Percentiles rank a stretch among this genome's conserved stretches.
These are phyloP conservation scores for Micromys minutus DNA, from an alignment of 2,113 vertebrate genomes.

Conservation along the genomic window DNA sequence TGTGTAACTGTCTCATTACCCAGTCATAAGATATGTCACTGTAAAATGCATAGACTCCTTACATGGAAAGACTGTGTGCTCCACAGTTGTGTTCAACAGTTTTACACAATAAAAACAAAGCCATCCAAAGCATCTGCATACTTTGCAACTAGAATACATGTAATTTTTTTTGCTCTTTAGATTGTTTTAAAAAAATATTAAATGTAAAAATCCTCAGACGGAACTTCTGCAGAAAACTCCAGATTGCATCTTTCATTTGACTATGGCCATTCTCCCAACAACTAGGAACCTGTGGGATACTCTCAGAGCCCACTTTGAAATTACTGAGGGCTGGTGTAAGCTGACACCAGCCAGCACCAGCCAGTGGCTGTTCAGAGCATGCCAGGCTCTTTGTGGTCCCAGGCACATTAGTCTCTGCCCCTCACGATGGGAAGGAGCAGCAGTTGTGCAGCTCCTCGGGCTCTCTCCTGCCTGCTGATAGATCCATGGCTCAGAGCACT, in stretches of 20 bases:
- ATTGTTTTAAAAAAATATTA: constrained; percentile 74
- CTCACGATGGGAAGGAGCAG: too few relatives aligned
- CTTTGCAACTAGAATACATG: constrained; percentile 70
- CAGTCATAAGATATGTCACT: constrained; percentile 70
- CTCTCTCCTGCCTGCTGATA: constrained; percentile 62
- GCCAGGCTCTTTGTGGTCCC: constrained; percentile 82
- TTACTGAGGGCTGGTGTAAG: constrained; percentile 63
- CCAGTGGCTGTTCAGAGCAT: constrained; percentile 40
- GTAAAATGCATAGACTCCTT: constrained; percentile 78
- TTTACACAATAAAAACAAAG: constrained; percentile 78
- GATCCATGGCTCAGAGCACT: constrained; percentile 69
- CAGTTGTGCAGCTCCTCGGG: too few relatives aligned
- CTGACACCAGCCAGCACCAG: constrained; percentile 21
- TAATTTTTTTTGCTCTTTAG: constrained; percentile 73
- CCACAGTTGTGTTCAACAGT: constrained; percentile 70
- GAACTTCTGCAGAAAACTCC: constrained; percentile 82
- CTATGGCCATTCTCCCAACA: constrained; percentile 74
- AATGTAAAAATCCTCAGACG: constrained; percentile 81
- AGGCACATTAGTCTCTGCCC: constrained; percentile 59
- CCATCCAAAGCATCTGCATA: constrained; percentile 69
- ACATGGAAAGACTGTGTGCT: constrained; percentile 58
- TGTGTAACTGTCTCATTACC: constrained; percentile 72
- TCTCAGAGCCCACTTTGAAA: constrained; percentile 50
- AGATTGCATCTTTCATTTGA: constrained; percentile 78
- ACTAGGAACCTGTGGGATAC: constrained; percentile 60